Evolutionary conservation across 2,797 vertebrate genomes (phyloP), one percentile per base, ranked within the genome.

Genomic region (Sebastes hopkinsi): DNA sequence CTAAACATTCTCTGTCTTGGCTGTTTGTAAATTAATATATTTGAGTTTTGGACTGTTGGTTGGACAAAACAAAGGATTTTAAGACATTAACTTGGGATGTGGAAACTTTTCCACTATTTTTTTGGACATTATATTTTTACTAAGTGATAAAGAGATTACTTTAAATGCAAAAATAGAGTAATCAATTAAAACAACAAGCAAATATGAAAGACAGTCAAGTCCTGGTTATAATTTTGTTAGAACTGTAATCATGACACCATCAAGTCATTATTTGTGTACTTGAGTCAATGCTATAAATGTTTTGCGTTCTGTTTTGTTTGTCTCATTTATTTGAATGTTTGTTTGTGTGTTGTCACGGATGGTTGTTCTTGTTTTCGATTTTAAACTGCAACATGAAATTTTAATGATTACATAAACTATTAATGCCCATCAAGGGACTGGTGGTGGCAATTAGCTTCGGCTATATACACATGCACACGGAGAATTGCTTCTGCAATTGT

Each of bases 11-110:
- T 34, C 32, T 32, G 8, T 10, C 32, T 34, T 38, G 4, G 13
- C 46, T 50, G 46, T 2, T 38, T 12, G 36, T 38, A 38, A 38
- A 38, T 38, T 38, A 38, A 12, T 38, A 38, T 38, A 1, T 34
- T 34, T 34, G 32, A 6, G 14, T 50, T 50, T 0, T 50, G 46
- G 50, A 23, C 12, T 0, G 12, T 25, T 11, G 9, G 18, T 50
- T 50, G 0, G 6, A 22, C 20, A 62, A 36, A 34, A 62, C 32
- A 11, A 60, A n/a, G 2, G 0, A 2, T 32, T 60, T 60, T 18
- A 32, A 20, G 18, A 30, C 58, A 18, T 18, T 4, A 30, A 4
- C 8, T 60, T 20, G 8, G 8, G 16, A 0, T 12, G 9, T 32
- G 2, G 14, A 52, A 20, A 52, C 42, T 8, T 46, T 46, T 30